Evolutionary conservation across 1,140 invertebrate species (phyloP).

Genomic region (Leptopilina clavipes): DNA sequence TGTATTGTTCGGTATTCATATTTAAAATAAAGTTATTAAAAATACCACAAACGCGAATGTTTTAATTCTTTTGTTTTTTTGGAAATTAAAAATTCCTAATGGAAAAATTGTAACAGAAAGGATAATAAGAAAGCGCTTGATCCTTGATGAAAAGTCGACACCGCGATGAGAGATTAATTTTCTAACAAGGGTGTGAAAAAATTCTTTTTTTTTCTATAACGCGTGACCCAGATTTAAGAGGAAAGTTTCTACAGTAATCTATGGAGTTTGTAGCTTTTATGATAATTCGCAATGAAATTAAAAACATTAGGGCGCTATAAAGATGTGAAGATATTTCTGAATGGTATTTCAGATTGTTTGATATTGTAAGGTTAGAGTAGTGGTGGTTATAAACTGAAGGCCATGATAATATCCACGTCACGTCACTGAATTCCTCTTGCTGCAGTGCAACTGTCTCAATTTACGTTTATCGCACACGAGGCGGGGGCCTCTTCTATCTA

Average conservation of each 20-base stretch:
- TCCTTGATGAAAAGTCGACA: too few relatives aligned
- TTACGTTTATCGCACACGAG: constrained; percentile 59
- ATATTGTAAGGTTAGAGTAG: constrained; percentile 37
- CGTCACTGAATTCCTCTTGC: constrained; percentile 39
- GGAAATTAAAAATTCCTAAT: too few relatives aligned
- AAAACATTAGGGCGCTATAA: constrained; percentile 67
- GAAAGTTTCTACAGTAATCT: neutral
- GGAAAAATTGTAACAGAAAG: neutral
- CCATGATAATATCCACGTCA: constrained; percentile 58
- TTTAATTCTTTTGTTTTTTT: too few relatives aligned
- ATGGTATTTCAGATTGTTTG: neutral
- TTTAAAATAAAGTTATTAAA: too few relatives aligned
- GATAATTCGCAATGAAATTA: constrained; percentile 66
- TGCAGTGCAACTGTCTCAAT: constrained; percentile 54
- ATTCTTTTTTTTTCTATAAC: neutral
- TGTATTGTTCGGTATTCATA: too few relatives aligned
- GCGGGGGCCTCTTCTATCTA: neutral
- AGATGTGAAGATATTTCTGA: constrained; percentile 60
- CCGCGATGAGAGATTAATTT: neutral
- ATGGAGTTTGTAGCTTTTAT: constrained; percentile 52
- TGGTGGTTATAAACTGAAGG: constrained; percentile 48
- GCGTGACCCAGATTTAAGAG: neutral
- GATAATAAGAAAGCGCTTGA: neutral
- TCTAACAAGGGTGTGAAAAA: neutral
- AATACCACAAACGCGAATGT: too few relatives aligned